Evolutionary conservation across 2,113 vertebrate species (phyloP).

Genomic region (Megaceryle torquata): DNA sequence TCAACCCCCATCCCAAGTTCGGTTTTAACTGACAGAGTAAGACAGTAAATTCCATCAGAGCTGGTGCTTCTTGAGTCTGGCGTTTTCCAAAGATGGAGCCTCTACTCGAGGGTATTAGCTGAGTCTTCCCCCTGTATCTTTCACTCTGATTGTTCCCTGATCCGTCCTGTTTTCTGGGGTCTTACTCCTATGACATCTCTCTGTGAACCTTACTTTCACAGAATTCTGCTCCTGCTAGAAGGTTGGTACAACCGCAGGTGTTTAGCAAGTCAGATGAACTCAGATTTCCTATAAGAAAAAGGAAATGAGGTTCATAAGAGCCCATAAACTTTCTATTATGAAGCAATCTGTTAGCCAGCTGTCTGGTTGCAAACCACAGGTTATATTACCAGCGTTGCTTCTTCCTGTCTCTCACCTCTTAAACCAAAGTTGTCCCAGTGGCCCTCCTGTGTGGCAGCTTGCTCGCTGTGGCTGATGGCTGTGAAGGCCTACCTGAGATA

Average conservation of each 20-base stretch:
- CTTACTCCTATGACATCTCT: not conserved
- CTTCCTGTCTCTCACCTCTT: conserved; percentile 49
- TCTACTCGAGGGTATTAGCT: not conserved
- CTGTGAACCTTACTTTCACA: not conserved
- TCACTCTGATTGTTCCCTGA: not conserved
- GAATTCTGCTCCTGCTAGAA: not conserved
- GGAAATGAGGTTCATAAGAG: conserved; percentile 50
- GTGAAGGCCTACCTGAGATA: not conserved
- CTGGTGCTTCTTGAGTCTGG: not conserved
- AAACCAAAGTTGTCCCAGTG: conserved; percentile 8
- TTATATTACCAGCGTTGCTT: conserved; percentile 28
- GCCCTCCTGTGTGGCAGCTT: conserved; percentile 6
- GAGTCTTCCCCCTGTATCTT: not conserved
- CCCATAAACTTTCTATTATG: conserved; percentile 54
- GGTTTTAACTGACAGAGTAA: not conserved
- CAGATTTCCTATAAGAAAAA: conserved; percentile 46
- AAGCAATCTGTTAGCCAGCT: conserved; percentile 60
- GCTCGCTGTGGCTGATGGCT: not conserved
- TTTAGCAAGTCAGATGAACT: conserved; percentile 30
- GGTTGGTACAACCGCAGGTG: not conserved
- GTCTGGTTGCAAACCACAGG: conserved; percentile 48
- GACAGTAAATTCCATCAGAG: not conserved
- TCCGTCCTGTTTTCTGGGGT: not conserved
- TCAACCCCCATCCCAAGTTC: not conserved
- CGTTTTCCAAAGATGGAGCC: not conserved